phyloP scores from a whole-genome alignment of 2,888 invertebrate genomes.

The Eupeodes luniger region DNA sequence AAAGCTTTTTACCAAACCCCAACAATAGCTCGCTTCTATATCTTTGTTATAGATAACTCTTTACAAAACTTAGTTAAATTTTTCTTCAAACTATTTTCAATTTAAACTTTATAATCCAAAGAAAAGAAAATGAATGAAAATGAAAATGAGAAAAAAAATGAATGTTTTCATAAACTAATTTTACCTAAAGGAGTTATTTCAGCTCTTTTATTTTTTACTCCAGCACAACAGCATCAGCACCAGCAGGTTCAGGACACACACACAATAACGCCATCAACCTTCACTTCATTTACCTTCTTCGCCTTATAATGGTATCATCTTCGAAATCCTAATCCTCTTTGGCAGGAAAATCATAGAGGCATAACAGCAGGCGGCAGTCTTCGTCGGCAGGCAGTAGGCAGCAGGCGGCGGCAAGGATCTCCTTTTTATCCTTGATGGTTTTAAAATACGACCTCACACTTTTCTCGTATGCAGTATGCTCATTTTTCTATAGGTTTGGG shows the following conservation, averaged over 20 bases:
- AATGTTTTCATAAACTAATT: conserved; percentile 36
- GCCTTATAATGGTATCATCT: conserved; percentile 58
- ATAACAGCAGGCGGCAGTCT: conserved; percentile 15
- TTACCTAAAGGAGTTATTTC: conserved; percentile 38
- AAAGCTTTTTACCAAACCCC: not conserved
- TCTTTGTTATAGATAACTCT: conserved; percentile 39
- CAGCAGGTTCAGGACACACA: conserved; percentile 23
- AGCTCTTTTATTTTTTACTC: not conserved
- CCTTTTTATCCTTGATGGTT: conserved; percentile 24
- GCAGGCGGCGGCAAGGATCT: not conserved
- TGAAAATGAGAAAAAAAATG: not conserved
- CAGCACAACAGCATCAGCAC: no score
- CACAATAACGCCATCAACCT: conserved; percentile 38
- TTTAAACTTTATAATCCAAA: conserved; percentile 53
- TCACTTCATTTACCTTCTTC: conserved; percentile 58
- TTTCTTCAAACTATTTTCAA: conserved; percentile 51
- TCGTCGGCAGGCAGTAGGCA: not conserved
- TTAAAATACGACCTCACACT: conserved; percentile 3
- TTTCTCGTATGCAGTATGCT: not conserved
- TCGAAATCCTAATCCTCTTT: conserved; percentile 63
- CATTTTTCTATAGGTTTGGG: not conserved
- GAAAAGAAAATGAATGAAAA: conserved; percentile 11
- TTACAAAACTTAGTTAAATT: conserved; percentile 3
- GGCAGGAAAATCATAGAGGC: conserved; percentile 49
- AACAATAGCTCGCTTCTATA: not conserved